Percentiles rank a stretch among this genome's conserved stretches.
Conservation (phyloP, 2,113 vertebrate genomes). For the Calcarius ornatus region DNA sequence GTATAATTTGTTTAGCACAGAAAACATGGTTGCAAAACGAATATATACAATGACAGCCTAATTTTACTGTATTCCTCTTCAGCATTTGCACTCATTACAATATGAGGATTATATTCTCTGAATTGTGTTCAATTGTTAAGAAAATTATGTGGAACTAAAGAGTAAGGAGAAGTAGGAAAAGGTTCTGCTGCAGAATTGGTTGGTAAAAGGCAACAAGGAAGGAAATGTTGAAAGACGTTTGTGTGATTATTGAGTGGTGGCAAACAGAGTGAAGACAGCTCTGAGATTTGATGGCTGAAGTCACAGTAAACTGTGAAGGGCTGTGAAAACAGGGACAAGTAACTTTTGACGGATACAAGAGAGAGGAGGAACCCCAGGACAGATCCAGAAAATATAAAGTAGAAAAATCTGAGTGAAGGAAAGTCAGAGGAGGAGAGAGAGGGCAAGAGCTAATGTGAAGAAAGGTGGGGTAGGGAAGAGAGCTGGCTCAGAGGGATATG, state of each 20-base stretch:
- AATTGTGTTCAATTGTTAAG: not conserved
- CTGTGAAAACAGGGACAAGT: not conserved
- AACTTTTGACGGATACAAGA: not conserved
- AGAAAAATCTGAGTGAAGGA: not conserved
- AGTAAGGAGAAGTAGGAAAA: not conserved
- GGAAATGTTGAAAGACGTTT: rapidly evolving
- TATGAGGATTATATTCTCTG: not conserved
- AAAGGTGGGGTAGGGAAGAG: not conserved
- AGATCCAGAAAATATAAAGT: not conserved
- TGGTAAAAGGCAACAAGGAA: not conserved
- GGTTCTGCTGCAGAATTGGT: not conserved
- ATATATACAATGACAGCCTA: not conserved
- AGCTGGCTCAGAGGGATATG: not conserved
- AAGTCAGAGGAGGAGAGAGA: not conserved
- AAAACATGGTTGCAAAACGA: not conserved
- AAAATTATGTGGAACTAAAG: not conserved
- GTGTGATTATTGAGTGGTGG: not conserved
- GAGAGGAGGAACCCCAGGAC: not conserved
- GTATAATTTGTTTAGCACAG: not conserved
- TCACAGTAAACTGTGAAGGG: not conserved
- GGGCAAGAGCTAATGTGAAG: not conserved
- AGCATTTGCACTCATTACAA: not conserved
- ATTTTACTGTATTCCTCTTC: not conserved
- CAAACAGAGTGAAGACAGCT: not conserved
- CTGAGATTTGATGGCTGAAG: not conserved